Percentiles rank a stretch among this genome's conserved stretches.
Conservation (phyloP, 2,888 invertebrate genomes). For the Thereva unica region DNA sequence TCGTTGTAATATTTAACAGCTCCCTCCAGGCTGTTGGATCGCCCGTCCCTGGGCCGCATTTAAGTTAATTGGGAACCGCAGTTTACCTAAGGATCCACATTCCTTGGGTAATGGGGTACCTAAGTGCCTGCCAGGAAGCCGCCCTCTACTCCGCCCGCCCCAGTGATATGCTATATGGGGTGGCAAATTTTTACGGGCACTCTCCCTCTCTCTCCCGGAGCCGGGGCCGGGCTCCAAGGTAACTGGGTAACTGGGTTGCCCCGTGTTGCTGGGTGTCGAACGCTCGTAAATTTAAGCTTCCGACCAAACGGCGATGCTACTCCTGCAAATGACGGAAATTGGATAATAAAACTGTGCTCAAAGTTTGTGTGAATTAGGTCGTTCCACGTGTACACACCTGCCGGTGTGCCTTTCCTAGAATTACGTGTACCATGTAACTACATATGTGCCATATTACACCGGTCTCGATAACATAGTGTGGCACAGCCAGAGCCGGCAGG, state of each 20-base stretch:
- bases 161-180: neutral
- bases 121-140: slow-evolving; percentile 14
- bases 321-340: slow-evolving; percentile 24
- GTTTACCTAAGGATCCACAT: slow-evolving; percentile 19
- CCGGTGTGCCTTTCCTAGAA: slow-evolving; percentile 15
- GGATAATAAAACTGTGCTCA: slow-evolving; percentile 31
- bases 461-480: neutral
- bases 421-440: slow-evolving; percentile 29
- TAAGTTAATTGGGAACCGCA: slow-evolving; percentile 28
- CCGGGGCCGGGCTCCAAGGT: no score
- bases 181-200: neutral
- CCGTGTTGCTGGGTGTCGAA: slow-evolving; percentile 1
- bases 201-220: slow-evolving; percentile 5
- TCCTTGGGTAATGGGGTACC: slow-evolving; percentile 26
- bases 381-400: slow-evolving; percentile 30
- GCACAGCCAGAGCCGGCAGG: slow-evolving; percentile 10
- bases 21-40: slow-evolving; percentile 14
- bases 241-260: neutral
- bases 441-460: slow-evolving; percentile 16
- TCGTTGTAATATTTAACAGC: slow-evolving; percentile 8
- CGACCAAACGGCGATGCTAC: neutral
- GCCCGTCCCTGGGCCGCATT: slow-evolving; percentile 15
- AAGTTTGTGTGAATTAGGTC: slow-evolving; percentile 33
- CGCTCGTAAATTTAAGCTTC: slow-evolving; percentile 14
- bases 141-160: neutral